Evolutionary conservation across 64 coral and sea anemone genomes (phyloP), one percentile per base, ranked within the genome.

Genomic region (Porites australiensis): DNA sequence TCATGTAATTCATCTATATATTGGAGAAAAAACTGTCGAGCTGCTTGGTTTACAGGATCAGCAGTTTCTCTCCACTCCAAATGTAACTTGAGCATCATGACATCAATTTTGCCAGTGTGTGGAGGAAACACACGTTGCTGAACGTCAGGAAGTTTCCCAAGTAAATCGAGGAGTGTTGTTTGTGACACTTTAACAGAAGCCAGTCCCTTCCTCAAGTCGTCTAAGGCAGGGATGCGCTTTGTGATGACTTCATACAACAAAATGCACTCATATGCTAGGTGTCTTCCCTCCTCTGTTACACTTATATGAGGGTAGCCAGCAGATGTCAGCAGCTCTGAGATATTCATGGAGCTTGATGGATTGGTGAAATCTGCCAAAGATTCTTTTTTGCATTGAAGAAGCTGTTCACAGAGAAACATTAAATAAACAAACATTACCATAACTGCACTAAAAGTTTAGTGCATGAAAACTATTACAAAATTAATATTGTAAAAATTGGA

Each of bases 271-370:
- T 37, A 37, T 45, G 87, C 72, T 61, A 89, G 52, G 60, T 58
- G 87, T 74, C 57, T 44, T 76, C 72, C 60, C 19, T 77, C 70
- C 44, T 72, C 51, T 49, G 73, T 63, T 57, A 77, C 18, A 19
- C 21, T 47, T 55, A 89, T 44, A 44, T 89, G 87, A 62, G 87
- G 87, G 70, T 89, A 89, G 11, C 72, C 87, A 61, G 72, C 87
- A 44, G 87, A 89, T 61, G 54, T 77, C n/a, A 89, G 87, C 57
- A 89, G 87, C 74, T 89, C 88, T 64, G 52, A 64, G 74, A 89
- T 89, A 77, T 89, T 77, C 74, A 78, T 75, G 23, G 74, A 49
- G 12, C 13, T 64, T 0, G 8, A 58, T 13, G 61, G 43, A 64
- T 20, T 77, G 47, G 88, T 89, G 44, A 89, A 89, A 51, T 78